Evolutionary conservation across 2,113 vertebrate genomes (phyloP).

Genomic region (Lagopus muta): DNA sequence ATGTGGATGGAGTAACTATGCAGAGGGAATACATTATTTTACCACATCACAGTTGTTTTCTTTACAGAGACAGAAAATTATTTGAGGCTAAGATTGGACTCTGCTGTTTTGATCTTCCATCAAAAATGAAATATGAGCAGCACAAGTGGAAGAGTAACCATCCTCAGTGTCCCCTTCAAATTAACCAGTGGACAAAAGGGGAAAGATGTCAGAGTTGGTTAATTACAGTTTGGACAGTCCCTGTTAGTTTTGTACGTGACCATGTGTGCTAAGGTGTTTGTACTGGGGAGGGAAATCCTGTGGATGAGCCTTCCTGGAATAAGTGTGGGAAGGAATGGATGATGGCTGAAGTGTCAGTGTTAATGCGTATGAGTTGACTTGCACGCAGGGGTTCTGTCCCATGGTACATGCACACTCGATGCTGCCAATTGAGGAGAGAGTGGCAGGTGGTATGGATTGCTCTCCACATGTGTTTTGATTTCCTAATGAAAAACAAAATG

Average conservation of each 20-base stretch:
- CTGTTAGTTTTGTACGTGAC: background rate
- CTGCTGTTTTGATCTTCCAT: background rate
- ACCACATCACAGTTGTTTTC: slow-evolving; percentile 16
- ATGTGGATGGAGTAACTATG: slow-evolving; percentile 14
- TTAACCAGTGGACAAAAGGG: background rate
- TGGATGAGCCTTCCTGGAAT: background rate
- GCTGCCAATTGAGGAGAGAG: background rate
- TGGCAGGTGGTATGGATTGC: background rate
- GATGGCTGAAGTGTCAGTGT: background rate
- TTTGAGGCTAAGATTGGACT: background rate
- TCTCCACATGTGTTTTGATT: background rate
- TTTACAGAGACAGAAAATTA: background rate
- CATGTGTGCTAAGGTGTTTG: background rate
- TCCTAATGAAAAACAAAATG: background rate
- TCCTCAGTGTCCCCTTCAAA: background rate
- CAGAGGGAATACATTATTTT: slow-evolving; percentile 79
- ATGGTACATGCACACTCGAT: background rate
- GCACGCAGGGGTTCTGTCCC: background rate
- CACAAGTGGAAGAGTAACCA: rapidly evolving
- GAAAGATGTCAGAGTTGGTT: background rate
- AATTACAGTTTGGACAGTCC: background rate
- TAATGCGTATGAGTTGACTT: background rate
- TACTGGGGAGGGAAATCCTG: too few relatives aligned
- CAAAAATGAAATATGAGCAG: background rate
- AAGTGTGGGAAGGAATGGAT: background rate